These are phyloP conservation scores for Arizona elegans DNA, from an alignment of 2,113 vertebrate species.

Conservation along the genomic window DNA sequence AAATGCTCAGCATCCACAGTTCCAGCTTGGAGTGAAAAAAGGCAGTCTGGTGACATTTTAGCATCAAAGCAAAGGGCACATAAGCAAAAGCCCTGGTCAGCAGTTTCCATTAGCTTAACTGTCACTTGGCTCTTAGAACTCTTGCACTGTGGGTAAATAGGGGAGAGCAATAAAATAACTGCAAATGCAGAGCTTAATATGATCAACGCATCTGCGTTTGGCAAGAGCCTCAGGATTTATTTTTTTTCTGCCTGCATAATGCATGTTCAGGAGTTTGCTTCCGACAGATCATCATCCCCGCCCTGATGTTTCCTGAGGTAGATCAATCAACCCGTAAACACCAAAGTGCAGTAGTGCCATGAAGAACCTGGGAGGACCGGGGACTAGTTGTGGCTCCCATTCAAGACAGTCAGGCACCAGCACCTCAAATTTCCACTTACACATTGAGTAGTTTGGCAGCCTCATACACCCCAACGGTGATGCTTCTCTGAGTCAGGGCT, in stretches of 20 bases:
- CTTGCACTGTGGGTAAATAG: neutral
- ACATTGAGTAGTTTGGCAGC: constrained; percentile 91
- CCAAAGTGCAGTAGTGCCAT: neutral
- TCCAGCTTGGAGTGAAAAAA: neutral
- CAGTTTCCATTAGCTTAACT: constrained; percentile 18
- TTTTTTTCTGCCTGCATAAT: too few relatives aligned
- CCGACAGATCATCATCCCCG: neutral
- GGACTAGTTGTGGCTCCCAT: too few relatives aligned
- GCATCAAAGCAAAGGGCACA: neutral
- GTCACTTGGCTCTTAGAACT: constrained; percentile 12
- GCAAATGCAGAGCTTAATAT: neutral
- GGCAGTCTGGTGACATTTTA: neutral
- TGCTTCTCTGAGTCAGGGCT: constrained; percentile 87
- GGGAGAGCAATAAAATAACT: neutral
- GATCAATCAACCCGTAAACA: too few relatives aligned
- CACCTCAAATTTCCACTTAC: constrained; percentile 73
- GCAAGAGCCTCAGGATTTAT: neutral
- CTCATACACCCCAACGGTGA: constrained; percentile 91
- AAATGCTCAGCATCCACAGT: neutral
- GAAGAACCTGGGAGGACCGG: neutral
- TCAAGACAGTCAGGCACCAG: neutral
- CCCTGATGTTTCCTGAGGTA: neutral
- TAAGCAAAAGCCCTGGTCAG: neutral
- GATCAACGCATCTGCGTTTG: neutral
- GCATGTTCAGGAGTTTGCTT: neutral